A percentile compares a stretch with the other conserved stretches of the same genome.
Conservation (phyloP, 2,797 vertebrate species). For the Prionace glauca region DNA sequence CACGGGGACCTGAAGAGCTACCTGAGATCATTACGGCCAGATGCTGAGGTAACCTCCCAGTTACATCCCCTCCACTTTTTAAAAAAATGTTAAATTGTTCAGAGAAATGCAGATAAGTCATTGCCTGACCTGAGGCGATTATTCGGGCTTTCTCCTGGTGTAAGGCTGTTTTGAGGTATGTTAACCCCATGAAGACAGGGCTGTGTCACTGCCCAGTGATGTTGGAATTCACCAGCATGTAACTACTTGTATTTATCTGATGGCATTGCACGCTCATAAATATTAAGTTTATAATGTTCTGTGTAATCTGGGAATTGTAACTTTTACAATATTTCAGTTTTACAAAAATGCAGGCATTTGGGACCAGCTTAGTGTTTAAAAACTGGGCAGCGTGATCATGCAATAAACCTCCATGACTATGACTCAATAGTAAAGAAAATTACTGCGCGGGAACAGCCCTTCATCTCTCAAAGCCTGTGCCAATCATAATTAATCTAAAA, state of each 20-base stretch:
- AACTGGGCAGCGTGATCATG: no score
- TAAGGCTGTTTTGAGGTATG: not conserved
- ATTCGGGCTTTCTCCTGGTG: not conserved
- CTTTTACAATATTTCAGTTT: not conserved
- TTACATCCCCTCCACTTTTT: no score
- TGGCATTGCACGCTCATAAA: not conserved
- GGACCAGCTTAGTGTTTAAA: no score
- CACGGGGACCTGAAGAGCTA: constrained; percentile 94
- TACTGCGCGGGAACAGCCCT: no score
- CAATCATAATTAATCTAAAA: no score
- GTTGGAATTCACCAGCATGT: not conserved
- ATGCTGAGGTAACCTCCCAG: constrained; percentile 73
- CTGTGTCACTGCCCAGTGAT: not conserved
- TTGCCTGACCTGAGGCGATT: not conserved
- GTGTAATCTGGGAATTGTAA: not conserved
- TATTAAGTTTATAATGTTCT: not conserved
- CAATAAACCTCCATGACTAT: no score
- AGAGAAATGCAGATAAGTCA: not conserved
- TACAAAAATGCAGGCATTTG: no score
- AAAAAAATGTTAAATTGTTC: not conserved
- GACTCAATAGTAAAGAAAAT: no score
- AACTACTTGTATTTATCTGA: not conserved
- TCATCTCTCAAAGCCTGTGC: no score
- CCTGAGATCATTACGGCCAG: constrained; percentile 80
- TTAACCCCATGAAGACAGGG: not conserved